These are phyloP conservation scores for Lithosia quadra DNA, from an alignment of 2,888 invertebrate genomes.

Conservation along the genomic window DNA sequence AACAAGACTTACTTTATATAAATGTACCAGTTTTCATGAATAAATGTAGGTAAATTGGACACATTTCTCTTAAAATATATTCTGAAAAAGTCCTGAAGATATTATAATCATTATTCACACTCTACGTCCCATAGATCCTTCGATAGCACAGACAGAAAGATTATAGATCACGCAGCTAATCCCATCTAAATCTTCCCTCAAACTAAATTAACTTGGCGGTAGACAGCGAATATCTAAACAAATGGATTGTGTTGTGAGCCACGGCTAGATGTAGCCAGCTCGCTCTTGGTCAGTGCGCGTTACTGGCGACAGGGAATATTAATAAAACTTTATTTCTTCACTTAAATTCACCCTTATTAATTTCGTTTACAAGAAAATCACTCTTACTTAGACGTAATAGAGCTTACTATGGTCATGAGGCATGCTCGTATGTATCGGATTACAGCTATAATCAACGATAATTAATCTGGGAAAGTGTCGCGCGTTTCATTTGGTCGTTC, in stretches of 20 bases:
- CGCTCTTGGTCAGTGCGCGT: slow-evolving; percentile 11
- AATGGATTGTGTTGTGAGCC: slow-evolving; percentile 20
- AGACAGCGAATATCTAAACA: slow-evolving; percentile 18
- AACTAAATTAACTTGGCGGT: slow-evolving; percentile 20
- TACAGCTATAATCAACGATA: slow-evolving; percentile 38
- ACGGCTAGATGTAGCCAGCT: slow-evolving; percentile 10
- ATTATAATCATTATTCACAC: neutral
- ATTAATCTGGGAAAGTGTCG: slow-evolving; percentile 38
- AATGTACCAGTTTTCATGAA: no score
- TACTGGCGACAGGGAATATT: slow-evolving; percentile 22
- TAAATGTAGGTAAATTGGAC: no score
- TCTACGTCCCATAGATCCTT: neutral
- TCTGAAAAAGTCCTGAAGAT: neutral
- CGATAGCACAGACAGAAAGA: neutral
- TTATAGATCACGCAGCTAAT: slow-evolving; percentile 19
- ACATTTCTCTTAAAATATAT: neutral
- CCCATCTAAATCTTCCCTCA: neutral
- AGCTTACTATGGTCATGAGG: slow-evolving; percentile 13
- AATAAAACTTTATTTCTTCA: slow-evolving; percentile 42
- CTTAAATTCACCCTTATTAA: slow-evolving; percentile 28
- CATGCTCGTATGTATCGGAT: slow-evolving; percentile 27
- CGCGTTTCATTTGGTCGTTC: slow-evolving; percentile 34
- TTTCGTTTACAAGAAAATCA: slow-evolving; percentile 8
- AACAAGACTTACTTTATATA: no score
- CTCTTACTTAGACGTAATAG: neutral